phyloP scores from a whole-genome alignment of 2,888 invertebrate genomes.

The Pristionchus exspectatus region DNA sequence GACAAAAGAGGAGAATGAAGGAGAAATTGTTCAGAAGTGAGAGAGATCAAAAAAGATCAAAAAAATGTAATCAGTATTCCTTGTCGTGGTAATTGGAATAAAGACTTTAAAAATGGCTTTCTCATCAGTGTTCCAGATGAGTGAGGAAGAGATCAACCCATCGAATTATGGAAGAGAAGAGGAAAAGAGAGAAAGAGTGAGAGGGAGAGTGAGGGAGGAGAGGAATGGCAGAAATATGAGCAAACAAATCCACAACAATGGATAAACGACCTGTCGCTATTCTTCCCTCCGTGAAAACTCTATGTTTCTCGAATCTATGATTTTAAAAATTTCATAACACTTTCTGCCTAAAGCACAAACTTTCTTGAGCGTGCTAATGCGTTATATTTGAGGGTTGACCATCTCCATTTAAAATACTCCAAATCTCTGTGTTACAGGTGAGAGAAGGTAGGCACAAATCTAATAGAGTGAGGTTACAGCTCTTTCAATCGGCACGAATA shows the following conservation, averaged over 20 bases:
- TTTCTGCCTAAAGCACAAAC: too few relatives aligned
- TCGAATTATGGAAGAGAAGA: slow-evolving; percentile 18
- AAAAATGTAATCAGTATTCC: neutral
- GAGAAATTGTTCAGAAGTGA: neutral
- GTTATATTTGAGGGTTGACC: neutral
- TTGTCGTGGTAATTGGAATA: neutral
- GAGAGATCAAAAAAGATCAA: neutral
- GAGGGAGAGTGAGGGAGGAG: slow-evolving; percentile 6
- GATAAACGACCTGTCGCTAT: slow-evolving; percentile 38
- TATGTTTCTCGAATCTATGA: neutral
- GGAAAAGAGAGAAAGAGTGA: slow-evolving; percentile 18
- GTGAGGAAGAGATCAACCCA: slow-evolving; percentile 3
- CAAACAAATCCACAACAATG: slow-evolving; percentile 46
- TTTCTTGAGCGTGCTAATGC: neutral
- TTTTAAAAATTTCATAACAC: too few relatives aligned
- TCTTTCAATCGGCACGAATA: neutral
- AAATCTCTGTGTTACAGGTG: too few relatives aligned
- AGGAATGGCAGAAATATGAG: slow-evolving; percentile 11
- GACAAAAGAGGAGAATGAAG: neutral
- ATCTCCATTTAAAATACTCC: too few relatives aligned
- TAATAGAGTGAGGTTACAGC: too few relatives aligned
- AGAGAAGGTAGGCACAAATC: too few relatives aligned
- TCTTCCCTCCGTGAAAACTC: slow-evolving; percentile 7
- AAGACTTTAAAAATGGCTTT: neutral
- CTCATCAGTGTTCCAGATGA: neutral